Conservation (phyloP, 2,797 vertebrate genomes). For the Trematomus bernacchii region DNA sequence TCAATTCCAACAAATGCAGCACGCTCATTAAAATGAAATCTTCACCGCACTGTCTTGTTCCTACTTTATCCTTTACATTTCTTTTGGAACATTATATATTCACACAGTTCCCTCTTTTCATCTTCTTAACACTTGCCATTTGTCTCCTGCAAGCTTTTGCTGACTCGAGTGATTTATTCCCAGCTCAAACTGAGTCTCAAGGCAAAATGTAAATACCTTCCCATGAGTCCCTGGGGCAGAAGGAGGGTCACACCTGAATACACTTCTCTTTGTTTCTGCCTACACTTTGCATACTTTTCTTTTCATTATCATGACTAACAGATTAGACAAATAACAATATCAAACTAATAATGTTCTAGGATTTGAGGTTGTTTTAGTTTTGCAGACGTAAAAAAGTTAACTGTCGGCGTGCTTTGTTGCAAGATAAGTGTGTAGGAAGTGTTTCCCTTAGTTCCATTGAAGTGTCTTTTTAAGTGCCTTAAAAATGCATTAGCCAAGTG, state of each 20-base stretch:
- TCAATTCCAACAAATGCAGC: conserved; percentile 17
- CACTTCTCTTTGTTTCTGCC: conserved; percentile 13
- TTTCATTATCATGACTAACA: conserved; percentile 13
- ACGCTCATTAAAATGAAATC: conserved; percentile 37
- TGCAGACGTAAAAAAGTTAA: conserved; percentile 8
- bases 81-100: conserved; percentile 31
- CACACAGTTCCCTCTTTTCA: conserved; percentile 16
- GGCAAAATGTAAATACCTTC: conserved; percentile 50
- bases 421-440: conserved; percentile 25
- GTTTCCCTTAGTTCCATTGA: conserved; percentile 14
- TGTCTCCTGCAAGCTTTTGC: conserved; percentile 39
- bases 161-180: conserved; percentile 57
- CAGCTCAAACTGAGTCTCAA: conserved; percentile 57
- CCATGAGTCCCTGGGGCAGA: conserved; percentile 42
- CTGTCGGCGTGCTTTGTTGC: neutral
- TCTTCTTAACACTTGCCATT: conserved; percentile 43
- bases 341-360: neutral
- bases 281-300: conserved; percentile 21
- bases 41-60: neutral
- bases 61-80: conserved; percentile 9
- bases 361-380: conserved; percentile 18
- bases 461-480: conserved; percentile 1
- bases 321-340: neutral
- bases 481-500: conserved; percentile 10
- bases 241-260: conserved; percentile 51